Conservation (phyloP, 2,888 invertebrate species). For the Sminthurides aquaticus region DNA sequence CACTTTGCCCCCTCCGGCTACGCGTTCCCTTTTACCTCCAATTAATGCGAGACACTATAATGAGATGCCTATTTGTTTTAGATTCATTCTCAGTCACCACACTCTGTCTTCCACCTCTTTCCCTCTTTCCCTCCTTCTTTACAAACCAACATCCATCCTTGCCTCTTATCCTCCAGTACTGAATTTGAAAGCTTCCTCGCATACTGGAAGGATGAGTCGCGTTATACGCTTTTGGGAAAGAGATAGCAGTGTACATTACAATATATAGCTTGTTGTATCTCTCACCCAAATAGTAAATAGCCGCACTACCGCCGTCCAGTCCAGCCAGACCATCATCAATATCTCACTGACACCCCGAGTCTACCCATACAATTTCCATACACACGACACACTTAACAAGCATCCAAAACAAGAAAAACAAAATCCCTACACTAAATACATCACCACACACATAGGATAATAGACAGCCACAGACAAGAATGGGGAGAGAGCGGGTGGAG, state of each 20-base stretch:
- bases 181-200: no score
- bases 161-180: no score
- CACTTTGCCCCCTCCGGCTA: constrained; percentile 38
- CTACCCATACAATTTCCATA: constrained; percentile 24
- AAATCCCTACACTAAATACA: not conserved
- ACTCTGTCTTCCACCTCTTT: constrained; percentile 8
- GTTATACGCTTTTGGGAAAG: not conserved
- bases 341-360: constrained; percentile 31
- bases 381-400: constrained; percentile 17
- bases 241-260: no score
- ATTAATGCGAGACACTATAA: constrained; percentile 41
- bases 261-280: no score
- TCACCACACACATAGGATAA: not conserved
- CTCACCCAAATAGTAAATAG: no score
- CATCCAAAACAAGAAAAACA: not conserved
- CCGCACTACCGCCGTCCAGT: not conserved
- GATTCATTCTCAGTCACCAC: constrained; percentile 23
- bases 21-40: constrained; percentile 37
- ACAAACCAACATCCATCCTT: constrained; percentile 6
- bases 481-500: no score
- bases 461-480: not conserved
- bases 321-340: constrained; percentile 27
- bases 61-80: constrained; percentile 42
- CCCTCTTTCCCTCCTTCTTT: constrained; percentile 14
- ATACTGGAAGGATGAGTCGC: not conserved